Evolutionary conservation across 2,888 invertebrate species (phyloP).

Genomic region (Sepiola atlantica): DNA sequence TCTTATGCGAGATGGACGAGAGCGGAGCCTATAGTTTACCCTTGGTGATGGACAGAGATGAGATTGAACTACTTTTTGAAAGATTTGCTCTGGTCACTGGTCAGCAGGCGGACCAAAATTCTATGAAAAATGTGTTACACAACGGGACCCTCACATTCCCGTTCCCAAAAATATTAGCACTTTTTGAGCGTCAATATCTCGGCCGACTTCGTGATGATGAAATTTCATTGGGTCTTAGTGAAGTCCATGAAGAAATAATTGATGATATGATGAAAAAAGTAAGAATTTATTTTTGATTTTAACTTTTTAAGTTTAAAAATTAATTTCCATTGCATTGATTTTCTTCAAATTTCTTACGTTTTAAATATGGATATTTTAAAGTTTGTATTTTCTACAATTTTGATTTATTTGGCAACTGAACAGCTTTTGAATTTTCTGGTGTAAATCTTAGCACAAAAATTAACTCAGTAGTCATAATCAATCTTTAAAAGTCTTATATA

Average conservation of each 20-base stretch:
- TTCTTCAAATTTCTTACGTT: neutral
- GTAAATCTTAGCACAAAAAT: no score
- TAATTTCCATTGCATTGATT: neutral
- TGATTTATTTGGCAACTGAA: no score
- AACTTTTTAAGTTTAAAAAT: neutral
- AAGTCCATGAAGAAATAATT: conserved; percentile 54
- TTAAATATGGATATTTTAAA: no score
- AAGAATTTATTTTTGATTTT: conserved; percentile 42
- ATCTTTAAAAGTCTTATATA: no score
- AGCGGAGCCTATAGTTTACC: conserved; percentile 58
- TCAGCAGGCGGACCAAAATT: conserved; percentile 50
- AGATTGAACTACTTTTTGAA: conserved; percentile 57
- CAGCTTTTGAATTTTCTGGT: no score
- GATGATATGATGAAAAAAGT: conserved; percentile 59
- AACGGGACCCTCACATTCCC: neutral
- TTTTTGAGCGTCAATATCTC: neutral
- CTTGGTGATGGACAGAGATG: conserved; percentile 63
- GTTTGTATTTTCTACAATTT: no score
- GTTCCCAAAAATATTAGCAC: conserved; percentile 33
- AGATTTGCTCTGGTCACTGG: conserved; percentile 51
- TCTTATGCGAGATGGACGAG: conserved; percentile 81
- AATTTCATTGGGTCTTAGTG: conserved; percentile 35
- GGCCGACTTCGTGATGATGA: conserved; percentile 2
- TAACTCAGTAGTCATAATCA: no score
- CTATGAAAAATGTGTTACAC: conserved; percentile 52